Evolutionary conservation across 2,797 vertebrate species (phyloP).

Genomic region (Aphelocoma californica): DNA sequence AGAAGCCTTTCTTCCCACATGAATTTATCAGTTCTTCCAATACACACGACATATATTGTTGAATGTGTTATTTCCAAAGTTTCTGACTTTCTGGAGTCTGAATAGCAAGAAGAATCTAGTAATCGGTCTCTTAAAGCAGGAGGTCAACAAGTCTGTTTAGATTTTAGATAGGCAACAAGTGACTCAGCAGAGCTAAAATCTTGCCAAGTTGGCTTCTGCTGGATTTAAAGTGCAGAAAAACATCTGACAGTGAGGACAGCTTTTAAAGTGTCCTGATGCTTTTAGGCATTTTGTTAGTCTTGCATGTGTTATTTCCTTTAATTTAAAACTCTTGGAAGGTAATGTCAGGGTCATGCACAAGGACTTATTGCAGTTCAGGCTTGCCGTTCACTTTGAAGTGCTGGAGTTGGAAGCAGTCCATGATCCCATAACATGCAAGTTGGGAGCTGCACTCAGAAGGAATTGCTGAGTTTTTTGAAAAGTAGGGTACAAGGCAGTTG

Average conservation of each 20-base stretch:
- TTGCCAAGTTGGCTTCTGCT: slow-evolving; percentile 29
- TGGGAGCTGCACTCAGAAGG: not conserved
- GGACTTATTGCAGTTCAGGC: not conserved
- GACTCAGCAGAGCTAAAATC: slow-evolving; percentile 57
- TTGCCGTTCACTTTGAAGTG: slow-evolving; percentile 8
- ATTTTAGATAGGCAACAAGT: slow-evolving; percentile 46
- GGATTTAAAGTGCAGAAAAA: not conserved
- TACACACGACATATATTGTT: not conserved
- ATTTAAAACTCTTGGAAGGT: slow-evolving; percentile 36
- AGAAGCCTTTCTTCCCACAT: not conserved
- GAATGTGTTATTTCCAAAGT: not conserved
- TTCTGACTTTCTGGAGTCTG: not conserved
- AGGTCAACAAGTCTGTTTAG: not conserved
- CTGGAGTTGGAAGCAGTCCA: slow-evolving; percentile 4
- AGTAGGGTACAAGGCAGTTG: not conserved
- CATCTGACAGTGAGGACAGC: not conserved
- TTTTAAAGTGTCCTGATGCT: not conserved
- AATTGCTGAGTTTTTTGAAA: slow-evolving; percentile 29
- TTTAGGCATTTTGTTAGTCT: not conserved
- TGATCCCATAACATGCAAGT: not conserved
- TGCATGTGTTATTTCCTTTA: slow-evolving; percentile 31
- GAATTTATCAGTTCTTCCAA: not conserved
- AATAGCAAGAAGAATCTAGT: not conserved
- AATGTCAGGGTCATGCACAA: not conserved
- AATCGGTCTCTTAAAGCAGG: not conserved